Base-by-base conservation (phyloP, 2,797 vertebrate species). In the Australoheros facetus region DNA sequence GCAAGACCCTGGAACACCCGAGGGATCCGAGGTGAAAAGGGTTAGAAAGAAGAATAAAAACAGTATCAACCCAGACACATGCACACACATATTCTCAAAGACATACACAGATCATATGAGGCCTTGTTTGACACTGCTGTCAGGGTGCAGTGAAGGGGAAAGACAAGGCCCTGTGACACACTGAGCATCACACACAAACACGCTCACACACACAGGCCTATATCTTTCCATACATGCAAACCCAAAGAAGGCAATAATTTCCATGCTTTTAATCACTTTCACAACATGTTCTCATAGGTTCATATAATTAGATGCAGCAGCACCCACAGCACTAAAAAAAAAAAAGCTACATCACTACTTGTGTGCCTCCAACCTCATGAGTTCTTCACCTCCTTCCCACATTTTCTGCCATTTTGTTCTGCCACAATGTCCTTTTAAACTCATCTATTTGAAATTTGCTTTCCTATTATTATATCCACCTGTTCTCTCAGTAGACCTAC, bases 81-180 rank as follows among this genome's bases (percentile, higher is more conserved):
- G 88, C 82, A 91, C 90, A 88, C 92, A 84, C 87, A 82, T 28
- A 90, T 75, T 86, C 89, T 90, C 88, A 90, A 90, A 92, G 90
- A 93, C 88, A 90, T 89, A 90, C 87, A 91, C 87, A 91, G 90
- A 93, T 93, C 91, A 94, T 94, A 91, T 72, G 91, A 94, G 91
- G 90, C 90, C 93, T 91, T 94, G 92, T 95, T 94, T 94, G 92
- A 93, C 91, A 95, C 91, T 28, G 89, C 94, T 95, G 95, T 95
- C 95, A 94, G 92, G 88, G 90, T 91, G 93, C 94, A 95, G 89
- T 91, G 93, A 91, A 95, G 94, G 85, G 90, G 94, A 94, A 95
- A 95, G 90, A 91, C 79, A 73, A 93, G 92, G 87, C 90, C 87
- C 88, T 64, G 84, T 92, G 93, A 94, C 93, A 95, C 79, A 70